These are phyloP conservation scores for Babyrousa celebensis DNA, from an alignment of 2,797 vertebrate genomes.

Conservation along the genomic window DNA sequence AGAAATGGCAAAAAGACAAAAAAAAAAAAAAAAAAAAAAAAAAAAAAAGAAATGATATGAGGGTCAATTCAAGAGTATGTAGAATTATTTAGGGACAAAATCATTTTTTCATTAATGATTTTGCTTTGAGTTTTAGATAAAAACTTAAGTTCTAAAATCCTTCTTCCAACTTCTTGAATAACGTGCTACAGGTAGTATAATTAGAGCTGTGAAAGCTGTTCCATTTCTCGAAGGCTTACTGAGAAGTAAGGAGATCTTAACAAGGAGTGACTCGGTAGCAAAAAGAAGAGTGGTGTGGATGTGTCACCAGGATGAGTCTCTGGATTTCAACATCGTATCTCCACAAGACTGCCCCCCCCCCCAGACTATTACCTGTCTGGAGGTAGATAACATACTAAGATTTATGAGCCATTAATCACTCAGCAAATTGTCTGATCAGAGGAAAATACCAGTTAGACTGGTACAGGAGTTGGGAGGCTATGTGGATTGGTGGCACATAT, in stretches of 20 bases:
- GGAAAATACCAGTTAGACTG: neutral
- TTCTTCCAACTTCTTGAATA: neutral
- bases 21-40: too few species aligned
- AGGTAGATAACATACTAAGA: neutral
- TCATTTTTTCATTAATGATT: constrained; percentile 13
- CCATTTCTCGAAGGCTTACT: neutral
- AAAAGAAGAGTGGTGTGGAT: neutral
- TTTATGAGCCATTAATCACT: neutral
- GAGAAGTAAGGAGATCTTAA: neutral
- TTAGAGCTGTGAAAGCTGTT: neutral
- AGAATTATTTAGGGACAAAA: neutral
- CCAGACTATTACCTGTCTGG: neutral
- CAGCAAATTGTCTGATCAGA: neutral
- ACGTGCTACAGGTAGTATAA: neutral
- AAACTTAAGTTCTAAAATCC: constrained; percentile 21
- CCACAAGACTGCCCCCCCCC: neutral
- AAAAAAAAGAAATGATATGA: neutral
- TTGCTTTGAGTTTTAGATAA: constrained; percentile 34
- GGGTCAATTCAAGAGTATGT: neutral
- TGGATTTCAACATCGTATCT: neutral
- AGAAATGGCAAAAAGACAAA: too few species aligned
- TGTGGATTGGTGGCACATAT: neutral
- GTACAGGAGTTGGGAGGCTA: neutral
- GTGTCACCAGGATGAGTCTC: neutral
- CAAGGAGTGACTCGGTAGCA: neutral